Conservation (phyloP, 2,797 vertebrate genomes). For the Valencia hispanica region DNA sequence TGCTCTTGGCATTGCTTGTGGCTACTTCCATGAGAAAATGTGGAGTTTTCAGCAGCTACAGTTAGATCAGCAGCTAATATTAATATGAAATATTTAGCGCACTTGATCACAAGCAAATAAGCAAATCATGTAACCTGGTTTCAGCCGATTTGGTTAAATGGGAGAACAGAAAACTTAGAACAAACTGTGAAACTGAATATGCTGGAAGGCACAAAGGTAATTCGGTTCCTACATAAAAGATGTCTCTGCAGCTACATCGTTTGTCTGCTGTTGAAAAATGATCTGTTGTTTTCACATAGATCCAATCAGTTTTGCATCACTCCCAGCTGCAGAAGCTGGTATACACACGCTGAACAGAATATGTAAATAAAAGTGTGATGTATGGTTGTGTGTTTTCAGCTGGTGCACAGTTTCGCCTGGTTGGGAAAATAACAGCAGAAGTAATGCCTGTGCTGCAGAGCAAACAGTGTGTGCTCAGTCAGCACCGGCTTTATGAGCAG, state of each 20-base stretch:
- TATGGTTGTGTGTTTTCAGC: slow-evolving; percentile 24
- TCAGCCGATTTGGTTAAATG: not conserved
- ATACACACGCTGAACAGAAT: slow-evolving; percentile 18
- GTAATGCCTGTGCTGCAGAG: slow-evolving; percentile 12
- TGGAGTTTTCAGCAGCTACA: not conserved
- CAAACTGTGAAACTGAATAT: not conserved
- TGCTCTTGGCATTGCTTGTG: too few species aligned
- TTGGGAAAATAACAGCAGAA: slow-evolving; percentile 15
- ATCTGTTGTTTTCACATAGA: slow-evolving; percentile 19
- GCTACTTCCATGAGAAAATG: too few species aligned
- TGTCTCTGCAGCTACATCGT: not conserved
- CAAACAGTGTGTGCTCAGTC: not conserved
- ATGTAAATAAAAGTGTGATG: slow-evolving; percentile 29
- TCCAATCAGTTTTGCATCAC: slow-evolving; percentile 19
- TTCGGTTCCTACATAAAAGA: not conserved
- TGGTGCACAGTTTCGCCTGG: slow-evolving; percentile 1
- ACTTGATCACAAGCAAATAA: not conserved
- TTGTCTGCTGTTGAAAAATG: not conserved
- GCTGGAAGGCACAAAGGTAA: not conserved
- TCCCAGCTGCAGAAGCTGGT: slow-evolving; percentile 9
- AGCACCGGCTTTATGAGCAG: slow-evolving; percentile 9
- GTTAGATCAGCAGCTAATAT: not conserved
- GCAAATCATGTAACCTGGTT: not conserved
- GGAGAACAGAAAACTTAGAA: not conserved
- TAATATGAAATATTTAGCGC: not conserved